Base-by-base conservation (phyloP, 2,888 invertebrate species). In the Sarcophaga subvicina region DNA sequence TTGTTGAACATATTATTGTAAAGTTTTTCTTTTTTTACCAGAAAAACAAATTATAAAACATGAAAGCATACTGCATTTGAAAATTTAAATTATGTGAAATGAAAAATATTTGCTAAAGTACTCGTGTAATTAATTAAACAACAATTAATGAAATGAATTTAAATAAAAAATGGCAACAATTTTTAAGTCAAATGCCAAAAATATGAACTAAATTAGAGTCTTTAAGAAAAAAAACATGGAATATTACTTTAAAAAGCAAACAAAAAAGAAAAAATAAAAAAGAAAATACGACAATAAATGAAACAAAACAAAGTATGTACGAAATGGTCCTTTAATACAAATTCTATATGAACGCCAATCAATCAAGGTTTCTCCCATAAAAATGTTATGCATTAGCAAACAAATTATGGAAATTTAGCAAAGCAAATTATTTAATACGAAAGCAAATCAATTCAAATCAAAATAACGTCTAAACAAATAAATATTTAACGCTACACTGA, bases 391-490 rank as follows among this genome's bases (percentile, higher is more conserved):
- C 78, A 78, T 71, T 78, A 75, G 63, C 71, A 73, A 87, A 81
- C 81, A 84, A 83, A 84, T 87, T 84, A 81, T 86, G 84, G 80
- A 87, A 84, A 87, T 87, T 81, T 81, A 81, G 78, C 59, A 47
- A 66, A 80, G 78, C 73, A 78, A 84, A 81, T 87, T 79, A 87
- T 84, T 83, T 70, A 80, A 86, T 78, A 80, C 64, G 73, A 86
- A 84, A 84, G 81, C 75, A 79, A 83, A 82, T 86, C 85, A 86
- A 83, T 37, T 37, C 37, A 37, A 37, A 37, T 37, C 37, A 10
- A 37, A 82, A 80, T 86, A 83, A 86, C 37, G 37, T 37, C 37
- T 80, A 83, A 83, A 76, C 66, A 76, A 76, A 86, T 86, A 86
- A 80, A 86, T 83, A 86, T 80, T 86, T 77, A 77, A 80, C 59